Conservation (phyloP, 2,113 vertebrate genomes). For the Saccopteryx bilineata region DNA sequence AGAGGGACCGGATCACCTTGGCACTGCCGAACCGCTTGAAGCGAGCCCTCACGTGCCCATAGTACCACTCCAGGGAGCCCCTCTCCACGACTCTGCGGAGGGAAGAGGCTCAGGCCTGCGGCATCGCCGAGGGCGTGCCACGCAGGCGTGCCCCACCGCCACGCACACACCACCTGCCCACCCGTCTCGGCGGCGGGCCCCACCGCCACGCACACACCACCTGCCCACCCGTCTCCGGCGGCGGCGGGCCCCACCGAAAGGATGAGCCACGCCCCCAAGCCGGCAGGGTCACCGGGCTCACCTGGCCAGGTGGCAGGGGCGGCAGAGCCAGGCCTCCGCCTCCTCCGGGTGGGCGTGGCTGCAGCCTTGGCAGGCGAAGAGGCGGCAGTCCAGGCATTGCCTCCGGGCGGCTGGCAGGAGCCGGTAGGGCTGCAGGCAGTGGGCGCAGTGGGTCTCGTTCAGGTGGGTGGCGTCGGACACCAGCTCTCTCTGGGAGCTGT, state of each 20-base stretch:
- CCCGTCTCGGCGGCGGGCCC: too few relatives aligned
- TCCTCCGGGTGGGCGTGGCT: constrained; percentile 92
- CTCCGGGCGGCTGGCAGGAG: constrained; percentile 91
- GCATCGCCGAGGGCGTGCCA: not conserved
- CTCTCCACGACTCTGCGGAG: constrained; percentile 92
- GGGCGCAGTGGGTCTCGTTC: constrained; percentile 92
- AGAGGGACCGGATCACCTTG: constrained; percentile 95
- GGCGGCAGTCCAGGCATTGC: constrained; percentile 93
- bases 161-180: rapidly evolving
- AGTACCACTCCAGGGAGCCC: constrained; percentile 95
- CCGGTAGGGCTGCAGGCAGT: constrained; percentile 94
- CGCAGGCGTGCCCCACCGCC: not conserved
- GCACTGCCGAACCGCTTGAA: constrained; percentile 96
- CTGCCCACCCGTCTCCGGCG: too few relatives aligned
- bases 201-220: rapidly evolving
- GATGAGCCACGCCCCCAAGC: rapidly evolving
- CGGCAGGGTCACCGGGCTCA: constrained; percentile 66
- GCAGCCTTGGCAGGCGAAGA: constrained; percentile 92
- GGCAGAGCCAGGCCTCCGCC: constrained; percentile 93
- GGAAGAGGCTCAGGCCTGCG: rapidly evolving
- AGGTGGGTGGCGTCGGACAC: constrained; percentile 88
- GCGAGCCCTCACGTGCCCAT: constrained; percentile 91
- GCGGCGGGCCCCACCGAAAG: not conserved
- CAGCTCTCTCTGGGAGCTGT: constrained; percentile 92
- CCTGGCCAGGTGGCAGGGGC: constrained; percentile 94